Conservation (phyloP, 2,888 invertebrate genomes). For the Mantis religiosa region DNA sequence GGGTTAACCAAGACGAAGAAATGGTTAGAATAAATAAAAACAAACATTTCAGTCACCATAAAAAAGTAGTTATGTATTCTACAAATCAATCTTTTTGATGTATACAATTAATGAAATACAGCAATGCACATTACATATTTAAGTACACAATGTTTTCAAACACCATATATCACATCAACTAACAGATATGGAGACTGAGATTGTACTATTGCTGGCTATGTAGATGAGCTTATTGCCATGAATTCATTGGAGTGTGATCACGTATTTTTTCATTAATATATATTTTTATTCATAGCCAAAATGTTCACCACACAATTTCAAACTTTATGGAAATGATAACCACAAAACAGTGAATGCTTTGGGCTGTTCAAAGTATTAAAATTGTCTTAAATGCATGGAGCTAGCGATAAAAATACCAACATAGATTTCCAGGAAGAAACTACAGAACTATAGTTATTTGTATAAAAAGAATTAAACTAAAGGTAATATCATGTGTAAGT, state of each 20-base stretch:
- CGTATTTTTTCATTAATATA: neutral
- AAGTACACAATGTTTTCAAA: no score
- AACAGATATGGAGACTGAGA: neutral
- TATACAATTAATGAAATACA: neutral
- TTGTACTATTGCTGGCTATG: neutral
- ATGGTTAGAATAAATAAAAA: neutral
- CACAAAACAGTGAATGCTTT: no score
- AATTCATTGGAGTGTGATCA: neutral
- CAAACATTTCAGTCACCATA: neutral
- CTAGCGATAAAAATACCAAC: no score
- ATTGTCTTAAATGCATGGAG: no score
- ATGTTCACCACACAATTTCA: neutral
- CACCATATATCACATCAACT: no score
- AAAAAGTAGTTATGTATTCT: neutral
- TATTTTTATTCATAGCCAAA: neutral
- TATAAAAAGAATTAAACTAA: no score
- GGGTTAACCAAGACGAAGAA: no score
- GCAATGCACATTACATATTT: no score
- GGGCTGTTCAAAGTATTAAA: no score
- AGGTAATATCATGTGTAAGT: no score
- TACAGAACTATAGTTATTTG: no score
- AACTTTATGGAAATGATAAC: neutral
- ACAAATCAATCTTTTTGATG: neutral
- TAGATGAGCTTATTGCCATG: neutral
- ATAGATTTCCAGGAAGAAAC: no score